Evolutionary conservation across 2,888 invertebrate genomes (phyloP).

Genomic region (Clostera curtula): DNA sequence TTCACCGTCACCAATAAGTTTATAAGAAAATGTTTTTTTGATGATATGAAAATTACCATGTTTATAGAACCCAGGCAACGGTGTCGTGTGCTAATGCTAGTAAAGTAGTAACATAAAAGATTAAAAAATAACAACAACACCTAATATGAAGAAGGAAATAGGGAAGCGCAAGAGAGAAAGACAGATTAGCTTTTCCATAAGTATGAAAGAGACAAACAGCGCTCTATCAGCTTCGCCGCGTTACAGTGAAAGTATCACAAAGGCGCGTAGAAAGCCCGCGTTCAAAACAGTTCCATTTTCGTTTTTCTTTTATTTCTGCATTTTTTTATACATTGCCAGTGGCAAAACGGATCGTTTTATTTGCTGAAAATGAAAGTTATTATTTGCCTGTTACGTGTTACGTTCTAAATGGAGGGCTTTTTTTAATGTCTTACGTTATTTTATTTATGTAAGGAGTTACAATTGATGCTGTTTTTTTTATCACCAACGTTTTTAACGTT

Average conservation of each 20-base stretch:
- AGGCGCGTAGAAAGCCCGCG: slow-evolving; percentile 29
- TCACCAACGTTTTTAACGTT: no score
- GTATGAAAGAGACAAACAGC: slow-evolving; percentile 16
- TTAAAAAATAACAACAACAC: no score
- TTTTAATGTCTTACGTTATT: slow-evolving; percentile 1
- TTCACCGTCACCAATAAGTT: no score
- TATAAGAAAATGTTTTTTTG: no score
- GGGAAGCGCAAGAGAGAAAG: slow-evolving; percentile 6
- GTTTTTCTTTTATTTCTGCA: slow-evolving; percentile 25
- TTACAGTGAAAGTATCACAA: slow-evolving; percentile 35
- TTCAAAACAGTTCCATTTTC: slow-evolving; percentile 22
- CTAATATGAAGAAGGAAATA: no score
- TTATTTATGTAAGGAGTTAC: slow-evolving; percentile 1
- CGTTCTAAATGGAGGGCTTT: neutral
- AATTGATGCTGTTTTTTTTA: no score
- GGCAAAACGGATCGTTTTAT: slow-evolving; percentile 28
- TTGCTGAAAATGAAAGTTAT: slow-evolving; percentile 47
- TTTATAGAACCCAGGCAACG: no score
- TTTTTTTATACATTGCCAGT: slow-evolving; percentile 28
- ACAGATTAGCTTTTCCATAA: neutral
- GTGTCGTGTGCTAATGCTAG: no score
- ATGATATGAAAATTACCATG: no score
- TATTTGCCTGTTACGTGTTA: slow-evolving; percentile 18
- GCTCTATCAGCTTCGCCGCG: slow-evolving; percentile 6
- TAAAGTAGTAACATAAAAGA: no score